Evolutionary conservation across 2,113 vertebrate genomes (phyloP).

Genomic region (Orthonyx spaldingii): DNA sequence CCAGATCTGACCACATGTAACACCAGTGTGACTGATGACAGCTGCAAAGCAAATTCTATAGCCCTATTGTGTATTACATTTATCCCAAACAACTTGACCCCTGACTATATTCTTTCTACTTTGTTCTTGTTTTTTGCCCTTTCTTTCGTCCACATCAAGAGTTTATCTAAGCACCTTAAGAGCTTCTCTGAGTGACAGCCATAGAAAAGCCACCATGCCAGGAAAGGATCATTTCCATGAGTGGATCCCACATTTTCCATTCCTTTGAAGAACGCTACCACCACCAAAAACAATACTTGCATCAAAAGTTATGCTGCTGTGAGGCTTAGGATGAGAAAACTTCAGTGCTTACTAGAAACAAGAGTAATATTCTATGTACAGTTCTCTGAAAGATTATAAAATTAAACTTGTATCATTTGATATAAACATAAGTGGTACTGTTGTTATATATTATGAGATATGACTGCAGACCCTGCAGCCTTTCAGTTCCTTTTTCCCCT

Average conservation of each 20-base stretch:
- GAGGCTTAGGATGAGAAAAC: neutral
- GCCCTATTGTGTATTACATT: neutral
- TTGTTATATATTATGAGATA: neutral
- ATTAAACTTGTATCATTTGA: neutral
- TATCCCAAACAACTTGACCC: neutral
- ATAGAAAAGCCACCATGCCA: neutral
- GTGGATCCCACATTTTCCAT: neutral
- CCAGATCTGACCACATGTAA: neutral
- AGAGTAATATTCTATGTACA: accelerated
- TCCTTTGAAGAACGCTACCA: neutral
- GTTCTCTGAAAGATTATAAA: neutral
- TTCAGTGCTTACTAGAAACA: neutral
- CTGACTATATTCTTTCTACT: neutral
- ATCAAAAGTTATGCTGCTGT: neutral
- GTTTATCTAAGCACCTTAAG: neutral
- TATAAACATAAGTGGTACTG: neutral
- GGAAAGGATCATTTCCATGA: neutral
- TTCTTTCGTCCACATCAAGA: neutral
- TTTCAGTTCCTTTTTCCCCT: neutral
- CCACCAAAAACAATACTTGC: neutral
- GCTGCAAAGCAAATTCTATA: neutral
- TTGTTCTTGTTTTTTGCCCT: neutral
- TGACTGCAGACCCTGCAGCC: neutral
- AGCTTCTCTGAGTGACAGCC: neutral
- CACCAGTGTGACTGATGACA: neutral